phyloP scores from a whole-genome alignment of 2,888 invertebrate genomes.

The Cepaea hortensis region DNA sequence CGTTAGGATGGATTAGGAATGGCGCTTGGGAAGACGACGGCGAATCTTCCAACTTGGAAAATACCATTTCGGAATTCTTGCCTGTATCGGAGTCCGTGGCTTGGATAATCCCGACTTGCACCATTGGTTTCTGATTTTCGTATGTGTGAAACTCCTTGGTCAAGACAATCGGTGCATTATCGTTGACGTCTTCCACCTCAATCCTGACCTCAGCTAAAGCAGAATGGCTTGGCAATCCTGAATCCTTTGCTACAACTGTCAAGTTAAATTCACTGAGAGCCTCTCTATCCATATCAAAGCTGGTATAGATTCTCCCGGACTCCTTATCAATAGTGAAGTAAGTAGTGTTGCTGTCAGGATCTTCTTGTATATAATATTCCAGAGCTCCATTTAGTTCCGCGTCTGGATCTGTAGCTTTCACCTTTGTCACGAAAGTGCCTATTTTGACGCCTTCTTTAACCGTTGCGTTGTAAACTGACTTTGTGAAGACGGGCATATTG shows the following conservation, averaged over 20 bases:
- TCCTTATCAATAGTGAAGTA: conserved; percentile 29
- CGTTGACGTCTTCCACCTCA: conserved; percentile 77
- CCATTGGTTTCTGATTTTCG: conserved; percentile 68
- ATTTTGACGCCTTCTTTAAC: conserved; percentile 61
- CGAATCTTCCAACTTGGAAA: conserved; percentile 55
- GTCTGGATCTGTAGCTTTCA: conserved; percentile 90
- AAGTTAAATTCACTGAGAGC: conserved; percentile 88
- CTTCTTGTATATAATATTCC: neutral
- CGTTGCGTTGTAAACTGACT: conserved; percentile 55
- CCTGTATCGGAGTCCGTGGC: conserved; percentile 69
- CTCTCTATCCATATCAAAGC: conserved; percentile 87
- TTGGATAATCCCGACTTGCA: conserved; percentile 68
- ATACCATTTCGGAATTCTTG: conserved; percentile 57
- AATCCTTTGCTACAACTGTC: conserved; percentile 82
- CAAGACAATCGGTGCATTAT: conserved; percentile 93
- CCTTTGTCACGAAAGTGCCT: conserved; percentile 83
- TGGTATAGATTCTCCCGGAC: conserved; percentile 43
- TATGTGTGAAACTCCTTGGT: conserved; percentile 85
- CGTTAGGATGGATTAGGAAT: conserved; percentile 60
- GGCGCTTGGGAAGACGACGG: conserved; percentile 50
- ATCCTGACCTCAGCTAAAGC: conserved; percentile 68
- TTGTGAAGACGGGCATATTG: conserved; percentile 89
- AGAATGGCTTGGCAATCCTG: conserved; percentile 53
- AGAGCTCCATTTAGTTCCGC: conserved; percentile 94
- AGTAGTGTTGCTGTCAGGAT: neutral